phyloP scores from a whole-genome alignment of 2,113 vertebrate genomes.

The Dipodomys spectabilis region DNA sequence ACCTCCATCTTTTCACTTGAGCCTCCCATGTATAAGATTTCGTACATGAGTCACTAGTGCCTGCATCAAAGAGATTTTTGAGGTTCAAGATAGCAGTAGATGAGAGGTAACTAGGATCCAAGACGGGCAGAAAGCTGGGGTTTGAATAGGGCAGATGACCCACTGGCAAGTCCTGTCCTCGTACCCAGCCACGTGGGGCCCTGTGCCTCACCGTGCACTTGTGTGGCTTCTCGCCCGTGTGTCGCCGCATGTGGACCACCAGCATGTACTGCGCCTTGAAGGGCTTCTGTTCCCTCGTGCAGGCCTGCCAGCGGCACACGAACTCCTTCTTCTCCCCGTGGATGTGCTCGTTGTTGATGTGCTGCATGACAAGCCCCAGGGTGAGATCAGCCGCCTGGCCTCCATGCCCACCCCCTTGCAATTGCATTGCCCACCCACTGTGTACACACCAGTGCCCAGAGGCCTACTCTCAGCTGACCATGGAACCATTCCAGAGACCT shows the following conservation, averaged over 20 bases:
- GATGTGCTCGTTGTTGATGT: slow-evolving; percentile 99
- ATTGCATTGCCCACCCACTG: fast-evolving
- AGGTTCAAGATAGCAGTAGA: not conserved
- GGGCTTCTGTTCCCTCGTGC: slow-evolving; percentile 97
- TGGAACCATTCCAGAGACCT: not conserved
- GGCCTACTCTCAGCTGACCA: not conserved
- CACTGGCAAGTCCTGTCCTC: not conserved
- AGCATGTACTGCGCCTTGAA: slow-evolving; percentile 99
- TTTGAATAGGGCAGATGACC: not conserved
- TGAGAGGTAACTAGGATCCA: not conserved
- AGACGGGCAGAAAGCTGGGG: not conserved
- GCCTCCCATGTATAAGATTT: no score
- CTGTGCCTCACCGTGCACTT: slow-evolving; percentile 95
- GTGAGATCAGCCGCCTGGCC: not conserved
- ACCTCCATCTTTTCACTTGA: no score
- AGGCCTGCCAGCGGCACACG: slow-evolving; percentile 98
- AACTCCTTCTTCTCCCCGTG: slow-evolving; percentile 99
- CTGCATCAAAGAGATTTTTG: no score
- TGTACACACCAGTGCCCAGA: no score
- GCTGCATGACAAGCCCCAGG: slow-evolving; percentile 84
- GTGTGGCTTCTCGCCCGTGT: slow-evolving; percentile 98
- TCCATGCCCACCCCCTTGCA: no score
- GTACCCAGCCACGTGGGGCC: no score
- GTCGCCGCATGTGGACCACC: slow-evolving; percentile 98
- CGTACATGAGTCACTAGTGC: no score